Base-by-base conservation (phyloP, 1,140 invertebrate genomes). In the Odontomachus brunneus region DNA sequence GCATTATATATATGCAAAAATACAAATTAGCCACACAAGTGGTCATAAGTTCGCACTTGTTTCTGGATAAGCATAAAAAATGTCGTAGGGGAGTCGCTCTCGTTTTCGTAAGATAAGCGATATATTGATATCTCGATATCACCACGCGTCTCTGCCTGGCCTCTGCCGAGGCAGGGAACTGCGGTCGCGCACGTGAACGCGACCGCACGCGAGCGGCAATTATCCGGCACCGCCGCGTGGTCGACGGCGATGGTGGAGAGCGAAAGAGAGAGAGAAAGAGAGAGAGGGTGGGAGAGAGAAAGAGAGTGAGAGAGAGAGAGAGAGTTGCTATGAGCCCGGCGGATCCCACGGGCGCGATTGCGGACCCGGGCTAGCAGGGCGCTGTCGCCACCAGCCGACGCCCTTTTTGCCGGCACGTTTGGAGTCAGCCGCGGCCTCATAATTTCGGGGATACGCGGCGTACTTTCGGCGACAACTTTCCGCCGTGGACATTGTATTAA, bases 311-410 rank as follows among this genome's bases (percentile, higher is more conserved):
- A 78, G 29, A n/a, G 2, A 78, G 60, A 38, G 48, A 66, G 49
- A 78, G 65, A 80, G 75, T 69, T 69, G 75, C 75, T 69, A 80
- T 80, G 75, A 80, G 65, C 71, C 82, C 82, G 55, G 72, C 48
- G 74, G 33, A 86, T 86, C 84, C 84, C 84, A 80, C 48, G 82
- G 73, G 84, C 71, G 82, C 84, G 59, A 86, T 86, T 86, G 84
- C 66, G 75, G 33, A 69, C 65, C 82, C 84, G 55, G 69, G 82
- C 62, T 75, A 66, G 62, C 73, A 80, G 84, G 82, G 84, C 71
- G 82, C 84, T 83, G 84, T 84, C 84, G 82, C 82, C 71, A 78
- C 82, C 84, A 86, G 84, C 84, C 84, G 82, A 84, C 84, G 82
- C 73, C 74, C 74, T 76, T 84, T 84, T 80, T 84, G 74, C 75